Conservation (phyloP, 2,888 invertebrate species). For the Drosophila gaucha region DNA sequence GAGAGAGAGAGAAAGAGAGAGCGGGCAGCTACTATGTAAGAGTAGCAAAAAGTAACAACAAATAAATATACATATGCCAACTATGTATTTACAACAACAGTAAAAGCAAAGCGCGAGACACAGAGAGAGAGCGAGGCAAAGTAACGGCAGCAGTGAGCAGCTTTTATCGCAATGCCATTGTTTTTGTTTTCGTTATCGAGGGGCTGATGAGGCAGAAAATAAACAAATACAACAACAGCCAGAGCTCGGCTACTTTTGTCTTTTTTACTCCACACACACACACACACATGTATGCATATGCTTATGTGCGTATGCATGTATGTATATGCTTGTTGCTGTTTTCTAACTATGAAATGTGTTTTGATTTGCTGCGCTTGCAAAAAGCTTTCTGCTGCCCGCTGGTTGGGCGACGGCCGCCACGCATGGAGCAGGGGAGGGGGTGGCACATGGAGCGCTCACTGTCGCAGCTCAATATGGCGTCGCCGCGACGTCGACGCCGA, state of each 20-base stretch:
- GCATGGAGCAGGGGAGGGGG: conserved; percentile 12
- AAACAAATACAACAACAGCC: conserved; percentile 24
- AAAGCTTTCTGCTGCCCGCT: conserved; percentile 72
- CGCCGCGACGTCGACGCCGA: conserved; percentile 31
- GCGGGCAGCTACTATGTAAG: conserved; percentile 41
- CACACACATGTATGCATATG: conserved; percentile 6
- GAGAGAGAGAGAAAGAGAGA: conserved; percentile 5
- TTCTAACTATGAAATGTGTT: conserved; percentile 74
- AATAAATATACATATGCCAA: conserved; percentile 25
- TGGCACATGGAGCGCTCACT: conserved; percentile 18
- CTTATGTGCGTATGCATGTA: background rate
- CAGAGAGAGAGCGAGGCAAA: conserved; percentile 26
- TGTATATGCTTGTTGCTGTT: conserved; percentile 24
- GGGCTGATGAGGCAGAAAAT: conserved; percentile 60
- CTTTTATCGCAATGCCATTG: conserved; percentile 39
- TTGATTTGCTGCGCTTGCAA: conserved; percentile 79
- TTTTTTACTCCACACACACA: conserved; percentile 43
- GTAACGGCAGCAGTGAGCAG: conserved; percentile 35
- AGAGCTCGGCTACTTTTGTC: conserved; percentile 46
- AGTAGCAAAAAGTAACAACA: conserved; percentile 39
- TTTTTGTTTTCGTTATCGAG: conserved; percentile 48
- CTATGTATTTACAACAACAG: conserved; percentile 23
- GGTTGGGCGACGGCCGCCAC: conserved; percentile 57
- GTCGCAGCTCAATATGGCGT: conserved; percentile 68
- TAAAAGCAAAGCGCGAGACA: conserved; percentile 2